phyloP scores from a whole-genome alignment of 2,888 invertebrate genomes.

The Agrenia bidenticulata region DNA sequence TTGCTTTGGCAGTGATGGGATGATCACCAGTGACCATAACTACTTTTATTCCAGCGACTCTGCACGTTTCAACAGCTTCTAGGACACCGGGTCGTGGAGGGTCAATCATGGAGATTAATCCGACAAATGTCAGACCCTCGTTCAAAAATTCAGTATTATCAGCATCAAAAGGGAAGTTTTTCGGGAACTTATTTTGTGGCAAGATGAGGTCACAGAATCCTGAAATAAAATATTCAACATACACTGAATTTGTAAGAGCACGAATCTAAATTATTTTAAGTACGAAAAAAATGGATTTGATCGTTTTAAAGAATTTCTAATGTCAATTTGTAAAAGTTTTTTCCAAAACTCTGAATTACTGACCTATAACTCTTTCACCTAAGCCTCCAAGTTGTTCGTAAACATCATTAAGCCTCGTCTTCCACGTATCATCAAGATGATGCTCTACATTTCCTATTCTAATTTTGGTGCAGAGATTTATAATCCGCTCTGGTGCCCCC shows the following conservation, averaged over 20 bases:
- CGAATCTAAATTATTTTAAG: not conserved
- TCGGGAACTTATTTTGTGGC: slow-evolving; percentile 26
- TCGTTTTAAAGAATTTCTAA: too few relatives aligned
- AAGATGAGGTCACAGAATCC: slow-evolving; percentile 33
- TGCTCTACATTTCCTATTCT: slow-evolving; percentile 26
- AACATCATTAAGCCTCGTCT: slow-evolving; percentile 21
- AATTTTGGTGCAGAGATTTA: slow-evolving; percentile 29
- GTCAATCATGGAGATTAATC: slow-evolving; percentile 40
- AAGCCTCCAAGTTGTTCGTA: slow-evolving; percentile 26
- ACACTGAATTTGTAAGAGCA: not conserved
- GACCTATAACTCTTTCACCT: slow-evolving; percentile 38
- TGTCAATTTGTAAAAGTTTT: too few relatives aligned
- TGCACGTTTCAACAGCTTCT: slow-evolving; percentile 32
- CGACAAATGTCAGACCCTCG: slow-evolving; percentile 27
- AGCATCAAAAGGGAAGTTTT: not conserved
- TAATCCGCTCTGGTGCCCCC: slow-evolving; percentile 40
- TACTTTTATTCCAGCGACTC: slow-evolving; percentile 27
- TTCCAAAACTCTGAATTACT: too few relatives aligned
- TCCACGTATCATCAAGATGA: slow-evolving; percentile 23
- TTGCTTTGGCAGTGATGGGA: slow-evolving; percentile 35
- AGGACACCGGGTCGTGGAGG: slow-evolving; percentile 14
- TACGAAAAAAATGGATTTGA: not conserved
- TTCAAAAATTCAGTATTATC: not conserved
- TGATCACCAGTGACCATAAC: slow-evolving; percentile 39
- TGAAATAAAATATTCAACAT: not conserved